Base-by-base conservation (phyloP, 2,797 vertebrate genomes). In the Gambusia yucatana region DNA sequence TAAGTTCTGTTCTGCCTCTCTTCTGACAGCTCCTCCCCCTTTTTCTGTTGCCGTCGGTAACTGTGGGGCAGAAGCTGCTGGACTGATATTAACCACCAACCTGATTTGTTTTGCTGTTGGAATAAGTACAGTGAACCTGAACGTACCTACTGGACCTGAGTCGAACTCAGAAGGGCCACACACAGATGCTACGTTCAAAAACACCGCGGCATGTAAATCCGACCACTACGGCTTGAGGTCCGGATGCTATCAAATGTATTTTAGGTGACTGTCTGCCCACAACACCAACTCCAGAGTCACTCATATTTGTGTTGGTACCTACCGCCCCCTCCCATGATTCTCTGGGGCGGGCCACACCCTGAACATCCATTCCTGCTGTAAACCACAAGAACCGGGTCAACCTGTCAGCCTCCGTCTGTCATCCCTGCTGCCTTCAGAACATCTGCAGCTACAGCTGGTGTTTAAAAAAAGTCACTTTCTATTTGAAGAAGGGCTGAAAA, bases 211-310 rank as follows among this genome's bases (percentile, higher is more conserved):
- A 84, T 87, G 82, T 86, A 83, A 77, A 90, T 85, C 77, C 73
- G 0, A 88, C 91, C 90, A 57, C 85, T 89, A 90, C 77, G 89
- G 91, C 85, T 89, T 90, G 88, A 86, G 82, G 89, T 91, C 86
- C 77, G 44, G 72, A 74, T 81, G 85, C 86, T 82, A 81, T 82
- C 46, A 80, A 69, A 65, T 81, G 80, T 93, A 92, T 94, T 95
- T 88, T 83, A 67, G 87, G 86, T 87, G 61, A 67, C 73, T 84
- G 84, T 90, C 82, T 84, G 82, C 80, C 85, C 81, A 75, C 84
- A 86, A 88, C 87, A 91, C 75, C 84, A 0, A 79, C 81, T 85
- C 75, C 76, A 84, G 77, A 87, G 79, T 79, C 77, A 82, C 80
- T 70, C 81, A 86, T 82, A 75, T 33, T 79, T 25, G 17, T 88